Evolutionary conservation across 92 coral and sea anemone genomes (phyloP).

Genomic region (Siderastrea siderea): DNA sequence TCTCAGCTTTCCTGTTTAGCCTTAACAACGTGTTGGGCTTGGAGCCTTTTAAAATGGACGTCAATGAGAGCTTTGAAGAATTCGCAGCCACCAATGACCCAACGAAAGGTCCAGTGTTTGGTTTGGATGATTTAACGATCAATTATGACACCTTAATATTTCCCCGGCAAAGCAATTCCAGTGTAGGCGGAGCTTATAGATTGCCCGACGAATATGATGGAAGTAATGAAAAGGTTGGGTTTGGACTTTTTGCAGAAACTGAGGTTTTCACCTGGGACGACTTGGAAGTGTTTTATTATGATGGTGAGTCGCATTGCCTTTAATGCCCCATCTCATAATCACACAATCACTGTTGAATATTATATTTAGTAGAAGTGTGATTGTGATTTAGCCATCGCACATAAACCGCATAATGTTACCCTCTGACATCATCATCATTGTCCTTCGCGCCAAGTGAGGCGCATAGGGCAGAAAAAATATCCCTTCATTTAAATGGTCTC

Average conservation of each 20-base stretch:
- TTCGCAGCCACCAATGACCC: slow-evolving; percentile 28
- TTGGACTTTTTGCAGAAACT: slow-evolving; percentile 32
- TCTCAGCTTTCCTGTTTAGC: slow-evolving; percentile 46
- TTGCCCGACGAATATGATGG: slow-evolving; percentile 3
- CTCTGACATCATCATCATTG: too few relatives aligned
- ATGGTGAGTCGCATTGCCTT: slow-evolving; percentile 34
- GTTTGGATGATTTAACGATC: slow-evolving; percentile 16
- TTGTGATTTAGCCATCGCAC: too few relatives aligned
- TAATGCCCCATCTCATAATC: too few relatives aligned
- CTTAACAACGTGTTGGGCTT: slow-evolving; percentile 27
- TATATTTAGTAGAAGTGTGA: too few relatives aligned
- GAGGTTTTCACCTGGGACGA: slow-evolving; percentile 24
- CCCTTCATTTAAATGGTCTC: too few relatives aligned
- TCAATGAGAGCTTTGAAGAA: not conserved
- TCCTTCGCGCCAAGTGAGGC: too few relatives aligned
- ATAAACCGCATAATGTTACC: too few relatives aligned
- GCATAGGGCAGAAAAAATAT: not conserved
- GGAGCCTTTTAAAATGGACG: slow-evolving; percentile 36
- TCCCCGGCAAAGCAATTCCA: not conserved
- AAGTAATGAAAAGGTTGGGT: not conserved
- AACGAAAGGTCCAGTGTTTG: slow-evolving; percentile 37
- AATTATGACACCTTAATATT: not conserved
- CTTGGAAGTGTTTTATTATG: slow-evolving; percentile 48
- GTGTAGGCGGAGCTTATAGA: slow-evolving; percentile 15
- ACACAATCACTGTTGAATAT: too few relatives aligned